phyloP scores from a whole-genome alignment of 2,888 invertebrate genomes.

The Penaeus monodon region DNA sequence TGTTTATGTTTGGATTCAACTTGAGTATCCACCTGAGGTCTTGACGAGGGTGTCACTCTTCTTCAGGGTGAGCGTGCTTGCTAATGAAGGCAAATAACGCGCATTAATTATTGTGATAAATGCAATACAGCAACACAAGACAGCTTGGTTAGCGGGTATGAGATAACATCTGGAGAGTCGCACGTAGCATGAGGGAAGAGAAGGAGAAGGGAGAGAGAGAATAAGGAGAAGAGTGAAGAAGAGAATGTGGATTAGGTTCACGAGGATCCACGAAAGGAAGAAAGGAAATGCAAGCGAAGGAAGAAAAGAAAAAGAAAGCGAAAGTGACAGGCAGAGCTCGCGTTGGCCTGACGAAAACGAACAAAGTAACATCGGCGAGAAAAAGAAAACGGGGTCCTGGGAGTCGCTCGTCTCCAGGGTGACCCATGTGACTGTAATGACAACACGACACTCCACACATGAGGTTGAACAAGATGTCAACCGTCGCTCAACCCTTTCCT shows the following conservation, averaged over 20 bases:
- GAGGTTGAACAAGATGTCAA: slow-evolving; percentile 8
- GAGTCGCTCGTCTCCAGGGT: too few species aligned
- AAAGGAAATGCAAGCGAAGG: neutral
- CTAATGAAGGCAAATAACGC: neutral
- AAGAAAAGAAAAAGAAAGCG: neutral
- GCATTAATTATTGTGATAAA: neutral
- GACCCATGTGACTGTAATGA: too few species aligned
- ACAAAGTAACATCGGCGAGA: too few species aligned
- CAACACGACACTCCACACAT: neutral
- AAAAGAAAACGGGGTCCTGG: too few species aligned
- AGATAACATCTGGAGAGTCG: slow-evolving; percentile 8
- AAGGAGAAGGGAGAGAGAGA: neutral
- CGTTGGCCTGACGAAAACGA: too few species aligned
- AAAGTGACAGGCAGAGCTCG: too few species aligned
- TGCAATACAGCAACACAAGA: slow-evolving; percentile 9
- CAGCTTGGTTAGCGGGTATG: neutral
- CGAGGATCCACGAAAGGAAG: neutral
- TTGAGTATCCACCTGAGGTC: too few species aligned
- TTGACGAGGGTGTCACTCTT: too few species aligned
- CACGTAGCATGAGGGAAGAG: neutral
- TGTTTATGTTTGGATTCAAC: too few species aligned
- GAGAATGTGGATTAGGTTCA: neutral
- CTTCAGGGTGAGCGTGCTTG: neutral
- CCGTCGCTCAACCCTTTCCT: neutral
- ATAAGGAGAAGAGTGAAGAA: neutral